Conservation (phyloP, 2,113 vertebrate genomes). For the Triplophysa rosa region DNA sequence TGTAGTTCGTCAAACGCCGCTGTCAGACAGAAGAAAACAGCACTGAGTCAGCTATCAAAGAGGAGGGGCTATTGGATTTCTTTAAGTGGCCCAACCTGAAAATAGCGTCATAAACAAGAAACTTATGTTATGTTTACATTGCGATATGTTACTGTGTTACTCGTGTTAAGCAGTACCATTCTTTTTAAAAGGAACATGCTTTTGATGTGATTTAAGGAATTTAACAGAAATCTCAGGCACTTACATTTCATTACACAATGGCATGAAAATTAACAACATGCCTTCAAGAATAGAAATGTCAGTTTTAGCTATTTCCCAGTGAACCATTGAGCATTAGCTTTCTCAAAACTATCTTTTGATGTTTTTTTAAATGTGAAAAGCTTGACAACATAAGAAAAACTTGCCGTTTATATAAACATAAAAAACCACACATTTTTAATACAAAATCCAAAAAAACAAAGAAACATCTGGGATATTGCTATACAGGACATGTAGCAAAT, state of each 20-base stretch:
- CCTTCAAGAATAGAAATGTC: background rate
- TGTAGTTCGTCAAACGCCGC: slow-evolving; percentile 38
- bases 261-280: background rate
- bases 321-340: background rate
- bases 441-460: too few relatives aligned
- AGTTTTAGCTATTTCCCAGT: background rate
- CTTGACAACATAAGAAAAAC: too few relatives aligned
- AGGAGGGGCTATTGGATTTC: background rate
- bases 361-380: background rate
- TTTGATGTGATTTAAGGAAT: background rate
- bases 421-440: too few relatives aligned
- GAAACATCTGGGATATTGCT: background rate
- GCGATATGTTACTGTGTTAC: background rate
- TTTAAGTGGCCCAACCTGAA: slow-evolving; percentile 14
- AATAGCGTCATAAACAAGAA: background rate
- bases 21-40: slow-evolving; percentile 35
- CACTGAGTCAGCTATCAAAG: slow-evolving; percentile 35
- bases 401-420: too few relatives aligned
- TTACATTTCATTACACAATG: background rate
- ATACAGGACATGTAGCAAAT: background rate
- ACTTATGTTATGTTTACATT: background rate
- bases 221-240: background rate
- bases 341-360: background rate
- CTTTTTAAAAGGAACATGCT: background rate
- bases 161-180: background rate